Conservation (phyloP, 2,797 vertebrate genomes). For the Pseudomugil gertrudae region DNA sequence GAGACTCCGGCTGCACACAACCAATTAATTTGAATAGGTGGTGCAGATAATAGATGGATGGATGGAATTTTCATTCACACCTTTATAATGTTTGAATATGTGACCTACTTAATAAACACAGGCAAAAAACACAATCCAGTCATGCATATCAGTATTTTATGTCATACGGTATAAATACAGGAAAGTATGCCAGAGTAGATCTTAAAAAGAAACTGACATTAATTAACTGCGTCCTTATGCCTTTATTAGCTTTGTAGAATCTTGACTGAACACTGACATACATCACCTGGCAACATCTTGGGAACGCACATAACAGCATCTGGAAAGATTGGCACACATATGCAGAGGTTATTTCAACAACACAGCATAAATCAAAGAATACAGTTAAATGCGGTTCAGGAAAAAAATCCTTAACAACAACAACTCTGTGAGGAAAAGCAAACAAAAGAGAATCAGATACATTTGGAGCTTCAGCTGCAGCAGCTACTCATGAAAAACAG, state of each 20-base stretch:
- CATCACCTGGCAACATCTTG: conserved; percentile 30
- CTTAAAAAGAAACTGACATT: background rate
- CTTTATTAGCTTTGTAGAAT: background rate
- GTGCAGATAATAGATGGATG: too few species aligned
- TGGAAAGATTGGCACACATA: conserved; percentile 39
- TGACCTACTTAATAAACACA: background rate
- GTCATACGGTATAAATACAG: background rate
- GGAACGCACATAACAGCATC: conserved; percentile 17
- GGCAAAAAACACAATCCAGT: background rate
- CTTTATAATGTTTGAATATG: background rate
- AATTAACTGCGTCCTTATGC: too few species aligned
- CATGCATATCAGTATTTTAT: background rate
- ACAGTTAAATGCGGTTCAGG: conserved; percentile 5
- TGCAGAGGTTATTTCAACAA: conserved; percentile 28
- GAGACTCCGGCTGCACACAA: too few species aligned
- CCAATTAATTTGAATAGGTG: too few species aligned
- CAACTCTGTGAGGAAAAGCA: conserved; percentile 15
- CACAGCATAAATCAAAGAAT: conserved; percentile 22
- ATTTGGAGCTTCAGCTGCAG: background rate
- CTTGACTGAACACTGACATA: conserved; percentile 7
- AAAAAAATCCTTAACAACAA: conserved; percentile 8
- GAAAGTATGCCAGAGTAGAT: background rate
- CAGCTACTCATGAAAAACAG: conserved; percentile 1
- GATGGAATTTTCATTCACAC: background rate
- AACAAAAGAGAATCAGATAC: conserved; percentile 9